phyloP scores from a whole-genome alignment of 2,888 invertebrate genomes.

The Xestoiulus laeticollis region DNA sequence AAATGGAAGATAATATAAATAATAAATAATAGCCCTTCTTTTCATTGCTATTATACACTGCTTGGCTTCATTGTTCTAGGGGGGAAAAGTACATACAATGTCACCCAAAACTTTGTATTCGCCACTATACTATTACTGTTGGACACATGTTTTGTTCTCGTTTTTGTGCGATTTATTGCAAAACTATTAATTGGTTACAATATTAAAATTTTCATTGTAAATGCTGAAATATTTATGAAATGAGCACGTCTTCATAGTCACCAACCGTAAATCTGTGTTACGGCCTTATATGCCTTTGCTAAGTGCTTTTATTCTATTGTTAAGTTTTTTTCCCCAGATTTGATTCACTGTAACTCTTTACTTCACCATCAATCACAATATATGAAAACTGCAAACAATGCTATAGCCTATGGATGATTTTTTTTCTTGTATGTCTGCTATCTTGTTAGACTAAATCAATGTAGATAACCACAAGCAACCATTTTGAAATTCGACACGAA shows the following conservation, averaged over 20 bases:
- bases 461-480: background rate
- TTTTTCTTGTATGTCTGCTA: no score
- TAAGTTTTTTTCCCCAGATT: background rate
- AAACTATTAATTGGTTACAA: background rate
- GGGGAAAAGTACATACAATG: slow-evolving; percentile 15
- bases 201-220: background rate
- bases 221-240: slow-evolving; percentile 14
- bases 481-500: background rate
- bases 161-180: background rate
- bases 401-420: background rate
- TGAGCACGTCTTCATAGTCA: slow-evolving; percentile 31
- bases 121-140: slow-evolving; percentile 40
- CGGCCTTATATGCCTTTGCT: slow-evolving; percentile 18
- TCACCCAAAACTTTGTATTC: slow-evolving; percentile 39
- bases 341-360: background rate
- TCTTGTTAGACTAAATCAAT: no score
- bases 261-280: slow-evolving; percentile 6
- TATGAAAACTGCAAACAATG: background rate
- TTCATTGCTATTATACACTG: slow-evolving; percentile 35
- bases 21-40: slow-evolving; percentile 27
- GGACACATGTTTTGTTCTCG: slow-evolving; percentile 24
- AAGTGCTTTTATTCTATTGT: slow-evolving; percentile 41
- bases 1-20: slow-evolving; percentile 35
- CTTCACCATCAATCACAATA: background rate
- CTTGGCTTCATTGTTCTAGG: slow-evolving; percentile 41